These are phyloP conservation scores for Aurelia coerulea DNA, from an alignment of 30 jellyfish, hydroid and myxozoan species.

Conservation along the genomic window DNA sequence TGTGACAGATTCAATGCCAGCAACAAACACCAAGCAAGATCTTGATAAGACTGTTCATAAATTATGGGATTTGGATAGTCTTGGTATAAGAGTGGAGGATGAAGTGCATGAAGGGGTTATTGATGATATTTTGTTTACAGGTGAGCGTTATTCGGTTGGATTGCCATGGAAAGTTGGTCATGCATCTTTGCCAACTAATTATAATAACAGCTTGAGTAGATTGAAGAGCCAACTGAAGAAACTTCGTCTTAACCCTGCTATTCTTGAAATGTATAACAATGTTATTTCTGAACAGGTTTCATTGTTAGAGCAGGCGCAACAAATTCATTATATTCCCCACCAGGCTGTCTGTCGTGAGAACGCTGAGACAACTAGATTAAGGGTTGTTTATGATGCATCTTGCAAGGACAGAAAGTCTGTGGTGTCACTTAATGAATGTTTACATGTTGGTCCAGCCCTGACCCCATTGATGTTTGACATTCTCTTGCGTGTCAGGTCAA, in stretches of 20 bases:
- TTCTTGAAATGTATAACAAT: conserved; percentile 14
- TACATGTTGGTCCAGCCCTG: too few species aligned
- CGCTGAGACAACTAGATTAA: conserved; percentile 16
- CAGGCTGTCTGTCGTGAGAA: conserved; percentile 33
- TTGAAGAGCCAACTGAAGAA: conserved; percentile 31
- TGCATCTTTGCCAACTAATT: not conserved
- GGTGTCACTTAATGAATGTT: too few species aligned
- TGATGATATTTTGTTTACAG: conserved; percentile 33
- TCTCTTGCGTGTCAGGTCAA: too few species aligned
- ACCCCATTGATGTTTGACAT: too few species aligned
- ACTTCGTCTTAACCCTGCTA: conserved; percentile 6
- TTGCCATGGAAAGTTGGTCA: too few species aligned
- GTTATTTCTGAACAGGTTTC: conserved; percentile 14
- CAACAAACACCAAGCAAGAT: conserved; percentile 11
- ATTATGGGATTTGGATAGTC: conserved; percentile 52
- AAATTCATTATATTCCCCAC: conserved; percentile 47
- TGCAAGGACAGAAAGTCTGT: too few species aligned
- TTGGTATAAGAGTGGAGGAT: conserved; percentile 48
- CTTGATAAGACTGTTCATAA: not conserved
- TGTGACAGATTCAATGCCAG: conserved; percentile 10
- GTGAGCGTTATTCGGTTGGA: conserved; percentile 39
- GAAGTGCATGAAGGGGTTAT: conserved; percentile 46
- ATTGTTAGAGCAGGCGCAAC: conserved; percentile 5
- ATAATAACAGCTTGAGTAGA: conserved; percentile 24
- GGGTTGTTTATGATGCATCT: too few species aligned